Evolutionary conservation across 2,888 invertebrate genomes (phyloP), one percentile per base, ranked within the genome.

Genomic region (Folsomia candida): DNA sequence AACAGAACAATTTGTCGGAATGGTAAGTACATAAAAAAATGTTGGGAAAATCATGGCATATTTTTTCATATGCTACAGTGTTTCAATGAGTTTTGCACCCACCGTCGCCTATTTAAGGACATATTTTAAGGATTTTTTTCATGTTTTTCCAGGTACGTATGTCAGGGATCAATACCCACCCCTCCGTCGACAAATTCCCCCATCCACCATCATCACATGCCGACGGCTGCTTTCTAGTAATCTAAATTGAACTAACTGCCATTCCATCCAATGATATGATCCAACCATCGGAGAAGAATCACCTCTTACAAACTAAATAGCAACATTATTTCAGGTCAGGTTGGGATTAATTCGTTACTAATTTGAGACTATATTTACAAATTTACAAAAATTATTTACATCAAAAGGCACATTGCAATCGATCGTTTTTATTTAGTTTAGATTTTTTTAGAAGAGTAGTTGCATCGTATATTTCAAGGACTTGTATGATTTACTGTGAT

Each of bases 1-100:
- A 80, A 82, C 84, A 67, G 81, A 86, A 90, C n/a, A 89, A 91
- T 82, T 82, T 90, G 76, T 87, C 87, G 81, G 92, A 93, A 78
- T 90, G 93, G 88, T 37, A 14, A 37, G 37, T 37, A 37, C 14
- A n/a, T n/a, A n/a, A n/a, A n/a, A 37, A 37, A 37, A 14, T 37
- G n/a, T 37, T 37, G 37, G 14, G 37, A 37, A 37, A 37, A 37
- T 37, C 37, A 37, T 37, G 37, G 37, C 37, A 37, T 9, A 37
- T 37, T 37, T 14, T 37, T 37, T 4, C 37, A 37, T 9, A 37
- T 37, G 14, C 14, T 37, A 37, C 37, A 37, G 14, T 37, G 37
- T 14, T 14, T 37, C 37, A 4, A 37, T 37, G 14, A 14, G 37
- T 9, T 37, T 37, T 14, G 37, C 37, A 37, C 4, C n/a, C n/a